Evolutionary conservation across 2,113 vertebrate species (phyloP).

Genomic region (Oreocharis arfaki): DNA sequence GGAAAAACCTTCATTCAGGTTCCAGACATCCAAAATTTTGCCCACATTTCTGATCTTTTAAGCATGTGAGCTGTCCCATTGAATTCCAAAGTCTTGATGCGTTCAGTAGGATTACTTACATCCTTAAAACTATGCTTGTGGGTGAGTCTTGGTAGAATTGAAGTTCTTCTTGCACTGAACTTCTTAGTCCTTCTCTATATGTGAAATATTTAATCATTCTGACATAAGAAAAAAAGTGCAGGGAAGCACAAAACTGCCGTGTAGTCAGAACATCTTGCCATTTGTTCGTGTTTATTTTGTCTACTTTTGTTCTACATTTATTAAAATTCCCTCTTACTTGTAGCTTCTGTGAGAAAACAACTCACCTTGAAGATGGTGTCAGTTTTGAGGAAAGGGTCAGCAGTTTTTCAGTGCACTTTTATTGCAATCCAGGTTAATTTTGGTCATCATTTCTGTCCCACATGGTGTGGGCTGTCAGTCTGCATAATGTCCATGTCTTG

Average conservation of each 20-base stretch:
- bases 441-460: neutral
- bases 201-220: neutral
- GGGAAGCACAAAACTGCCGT: neutral
- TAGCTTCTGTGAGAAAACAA: neutral
- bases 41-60: neutral
- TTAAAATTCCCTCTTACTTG: neutral
- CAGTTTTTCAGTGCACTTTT: neutral
- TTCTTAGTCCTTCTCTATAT: neutral
- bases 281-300: neutral
- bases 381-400: neutral
- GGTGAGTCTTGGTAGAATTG: neutral
- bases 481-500: fast-evolving
- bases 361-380: neutral
- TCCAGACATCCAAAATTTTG: neutral
- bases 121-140: neutral
- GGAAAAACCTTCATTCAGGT: neutral
- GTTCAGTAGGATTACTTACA: neutral
- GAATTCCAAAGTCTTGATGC: neutral
- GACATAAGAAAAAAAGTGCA: neutral
- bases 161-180: neutral
- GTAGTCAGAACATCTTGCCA: neutral
- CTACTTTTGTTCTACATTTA: neutral
- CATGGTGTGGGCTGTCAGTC: neutral
- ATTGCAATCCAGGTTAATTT: neutral
- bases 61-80: neutral